These are phyloP conservation scores for Pao palembangensis DNA, from an alignment of 2,113 vertebrate species.

Conservation along the genomic window DNA sequence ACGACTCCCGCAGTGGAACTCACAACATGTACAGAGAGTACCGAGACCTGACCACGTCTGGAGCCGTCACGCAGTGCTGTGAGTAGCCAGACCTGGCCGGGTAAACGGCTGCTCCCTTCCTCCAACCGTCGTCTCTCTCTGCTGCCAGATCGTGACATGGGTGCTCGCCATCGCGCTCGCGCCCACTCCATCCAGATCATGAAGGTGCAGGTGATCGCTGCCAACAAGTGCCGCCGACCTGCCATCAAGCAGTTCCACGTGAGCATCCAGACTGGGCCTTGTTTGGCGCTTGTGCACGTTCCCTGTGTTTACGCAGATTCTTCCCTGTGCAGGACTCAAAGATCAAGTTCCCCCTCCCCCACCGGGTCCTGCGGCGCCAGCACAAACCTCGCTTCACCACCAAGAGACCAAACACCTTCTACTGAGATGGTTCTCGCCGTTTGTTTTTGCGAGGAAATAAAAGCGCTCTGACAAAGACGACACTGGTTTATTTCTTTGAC, in stretches of 20 bases:
- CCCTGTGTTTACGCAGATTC: accelerated
- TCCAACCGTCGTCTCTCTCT: not conserved
- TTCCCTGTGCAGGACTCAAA: constrained; percentile 85
- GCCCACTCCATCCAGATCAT: constrained; percentile 97
- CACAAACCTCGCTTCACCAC: constrained; percentile 98
- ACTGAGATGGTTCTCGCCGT: constrained; percentile 61
- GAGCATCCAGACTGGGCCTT: constrained; percentile 54
- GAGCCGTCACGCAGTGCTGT: constrained; percentile 98
- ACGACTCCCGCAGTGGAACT: constrained; percentile 95
- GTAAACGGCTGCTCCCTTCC: not conserved
- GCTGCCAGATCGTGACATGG: constrained; percentile 92
- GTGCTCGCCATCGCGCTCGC: constrained; percentile 90
- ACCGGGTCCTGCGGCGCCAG: constrained; percentile 92
- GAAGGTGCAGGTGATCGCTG: constrained; percentile 94
- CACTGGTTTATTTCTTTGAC: no score
- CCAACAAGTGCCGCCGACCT: constrained; percentile 93
- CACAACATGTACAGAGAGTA: constrained; percentile 99
- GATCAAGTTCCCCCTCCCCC: constrained; percentile 98
- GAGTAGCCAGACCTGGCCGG: constrained; percentile 55
- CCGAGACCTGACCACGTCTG: constrained; percentile 92
- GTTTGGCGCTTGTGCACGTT: not conserved
- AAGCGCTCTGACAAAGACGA: no score
- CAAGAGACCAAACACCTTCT: constrained; percentile 99
- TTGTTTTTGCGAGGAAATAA: no score
- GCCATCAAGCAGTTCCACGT: constrained; percentile 99